phyloP scores from a whole-genome alignment of 2,113 vertebrate genomes.

The Microcebus jonahi region DNA sequence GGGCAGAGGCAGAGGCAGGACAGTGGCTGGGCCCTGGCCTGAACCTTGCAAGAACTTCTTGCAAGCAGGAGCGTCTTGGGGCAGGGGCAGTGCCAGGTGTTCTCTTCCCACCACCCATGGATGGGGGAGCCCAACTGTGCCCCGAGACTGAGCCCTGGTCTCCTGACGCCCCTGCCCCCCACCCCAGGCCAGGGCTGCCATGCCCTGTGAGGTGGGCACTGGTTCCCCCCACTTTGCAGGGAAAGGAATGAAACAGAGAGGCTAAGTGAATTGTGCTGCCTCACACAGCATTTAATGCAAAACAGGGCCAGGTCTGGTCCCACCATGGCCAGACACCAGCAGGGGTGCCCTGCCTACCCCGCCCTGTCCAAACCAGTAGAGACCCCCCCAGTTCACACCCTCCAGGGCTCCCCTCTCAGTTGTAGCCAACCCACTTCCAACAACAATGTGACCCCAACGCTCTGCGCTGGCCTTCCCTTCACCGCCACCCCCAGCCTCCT shows the following conservation, averaged over 20 bases:
- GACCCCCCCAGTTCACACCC: background rate
- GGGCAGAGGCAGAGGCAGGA: background rate
- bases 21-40: background rate
- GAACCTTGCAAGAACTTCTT: background rate
- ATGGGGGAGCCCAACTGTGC: fast-evolving
- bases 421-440: too few species aligned
- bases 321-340: too few species aligned
- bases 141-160: background rate
- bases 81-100: background rate
- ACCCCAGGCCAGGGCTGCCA: background rate
- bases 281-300: background rate
- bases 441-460: background rate
- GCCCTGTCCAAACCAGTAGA: background rate
- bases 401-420: background rate
- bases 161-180: background rate
- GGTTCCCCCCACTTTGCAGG: background rate
- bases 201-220: too few species aligned
- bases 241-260: background rate
- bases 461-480: fast-evolving
- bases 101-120: fast-evolving
- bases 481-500: too few species aligned
- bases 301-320: background rate
- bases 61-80: too few species aligned
- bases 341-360: background rate
- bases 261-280: fast-evolving